Base-by-base conservation (phyloP, 2,888 invertebrate genomes). In the Glyphotaelius pellucidus region DNA sequence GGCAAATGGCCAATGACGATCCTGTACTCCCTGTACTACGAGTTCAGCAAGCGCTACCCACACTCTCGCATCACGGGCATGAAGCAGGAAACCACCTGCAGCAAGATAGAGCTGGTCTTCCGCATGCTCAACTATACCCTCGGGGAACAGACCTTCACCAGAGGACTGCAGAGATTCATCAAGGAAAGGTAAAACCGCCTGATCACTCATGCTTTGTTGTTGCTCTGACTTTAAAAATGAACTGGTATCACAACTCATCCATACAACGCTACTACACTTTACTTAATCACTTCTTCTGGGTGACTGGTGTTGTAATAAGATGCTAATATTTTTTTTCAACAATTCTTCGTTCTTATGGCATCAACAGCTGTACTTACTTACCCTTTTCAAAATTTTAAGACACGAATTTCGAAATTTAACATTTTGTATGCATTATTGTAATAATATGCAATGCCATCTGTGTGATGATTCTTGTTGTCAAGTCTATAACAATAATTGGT, bases 81-180 rank as follows among this genome's bases (percentile, higher is more conserved):
- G 95, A 97, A 97, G 94, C 97, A 97, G 94, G 98, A 98, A 94
- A 97, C 97, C 0, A 96, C 97, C 0, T 97, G 97, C 67, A 97
- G 97, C 4, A 98, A 98, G 95, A 98, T 97, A 2, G 98, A 98
- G 94, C 95, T 98, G 79, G 96, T 99, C 15, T 98, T 99, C 95
- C 96, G 99, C 47, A 99, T 99, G 99, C 97, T 99, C 94, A 98
- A 98, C 94, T 98, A 97, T 94, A 98, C 98, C 0, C 95, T 99
- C 12, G 98, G 98, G 4, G 97, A 97, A 91, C 96, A 96, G 0
- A 97, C 97, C 0, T 98, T 99, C 94, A 97, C 96, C 94, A 96
- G 96, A 85, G 98, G 98, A 3, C 95, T 98, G 91, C 96, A 97
- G 94, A 96, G 96, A 94, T 98, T 98, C 94, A 96, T 98, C 94